Evolutionary conservation across 2,888 invertebrate species (phyloP).

Genomic region (Lycocerus yunnanus): DNA sequence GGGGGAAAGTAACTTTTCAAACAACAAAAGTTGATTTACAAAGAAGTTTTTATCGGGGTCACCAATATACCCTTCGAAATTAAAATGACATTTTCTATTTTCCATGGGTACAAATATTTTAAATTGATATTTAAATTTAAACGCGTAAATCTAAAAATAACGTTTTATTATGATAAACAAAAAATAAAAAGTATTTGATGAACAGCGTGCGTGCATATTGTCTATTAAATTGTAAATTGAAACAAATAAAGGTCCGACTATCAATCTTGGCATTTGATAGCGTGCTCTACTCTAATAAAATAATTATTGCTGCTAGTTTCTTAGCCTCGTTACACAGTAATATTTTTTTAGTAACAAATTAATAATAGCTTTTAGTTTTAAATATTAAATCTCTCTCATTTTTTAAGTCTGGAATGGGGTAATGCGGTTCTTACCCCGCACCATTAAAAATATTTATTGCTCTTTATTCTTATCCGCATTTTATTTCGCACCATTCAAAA

Average conservation of each 20-base stretch:
- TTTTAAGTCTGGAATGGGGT: neutral
- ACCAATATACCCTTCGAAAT: no score
- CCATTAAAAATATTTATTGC: neutral
- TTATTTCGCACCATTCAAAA: neutral
- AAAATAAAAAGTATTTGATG: constrained; percentile 6
- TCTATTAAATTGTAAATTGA: neutral
- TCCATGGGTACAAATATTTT: no score
- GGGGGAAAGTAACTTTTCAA: neutral
- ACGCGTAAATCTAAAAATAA: neutral
- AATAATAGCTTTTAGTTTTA: neutral
- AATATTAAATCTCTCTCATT: neutral
- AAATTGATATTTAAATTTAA: neutral
- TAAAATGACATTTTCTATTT: no score
- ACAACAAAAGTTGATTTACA: neutral
- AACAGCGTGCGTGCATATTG: constrained; percentile 7
- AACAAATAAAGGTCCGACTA: neutral
- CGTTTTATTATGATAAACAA: neutral
- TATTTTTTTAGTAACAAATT: constrained; percentile 23
- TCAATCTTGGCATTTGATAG: constrained; percentile 8
- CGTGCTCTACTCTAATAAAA: constrained; percentile 8
- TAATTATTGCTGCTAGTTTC: constrained; percentile 7
- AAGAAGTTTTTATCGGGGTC: no score
- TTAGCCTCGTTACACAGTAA: constrained; percentile 35
- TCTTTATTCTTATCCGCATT: neutral
- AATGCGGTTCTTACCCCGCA: neutral